phyloP scores from a whole-genome alignment of 2,113 vertebrate genomes.

The Paramisgurnus dabryanus region DNA sequence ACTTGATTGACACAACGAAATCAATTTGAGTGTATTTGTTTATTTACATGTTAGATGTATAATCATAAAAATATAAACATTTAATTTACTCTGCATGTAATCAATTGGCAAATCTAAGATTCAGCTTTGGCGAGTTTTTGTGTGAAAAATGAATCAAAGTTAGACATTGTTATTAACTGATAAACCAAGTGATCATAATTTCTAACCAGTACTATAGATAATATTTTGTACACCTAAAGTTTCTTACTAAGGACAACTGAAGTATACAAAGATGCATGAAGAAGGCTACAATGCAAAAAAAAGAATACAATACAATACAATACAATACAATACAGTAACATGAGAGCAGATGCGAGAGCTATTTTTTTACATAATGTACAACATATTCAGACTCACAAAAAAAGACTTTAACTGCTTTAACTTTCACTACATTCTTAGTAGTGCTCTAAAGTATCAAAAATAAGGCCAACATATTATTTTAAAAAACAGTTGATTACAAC shows the following conservation, averaged over 20 bases:
- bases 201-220: background rate
- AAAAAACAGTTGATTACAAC: background rate
- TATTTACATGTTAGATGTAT: slow-evolving; percentile 80
- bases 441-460: slow-evolving; percentile 63
- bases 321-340: slow-evolving; percentile 60
- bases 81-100: slow-evolving; percentile 64
- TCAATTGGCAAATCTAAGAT: slow-evolving; percentile 52
- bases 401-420: slow-evolving; percentile 66
- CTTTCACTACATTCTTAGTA: slow-evolving; percentile 64
- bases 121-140: background rate
- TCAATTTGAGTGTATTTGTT: slow-evolving; percentile 58
- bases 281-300: slow-evolving; percentile 43
- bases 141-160: too few species aligned
- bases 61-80: slow-evolving; percentile 76
- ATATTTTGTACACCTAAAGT: slow-evolving; percentile 1
- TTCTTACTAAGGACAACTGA: slow-evolving; percentile 11
- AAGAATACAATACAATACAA: slow-evolving; percentile 59
- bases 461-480: slow-evolving; percentile 54
- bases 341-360: slow-evolving; percentile 50
- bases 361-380: slow-evolving; percentile 81
- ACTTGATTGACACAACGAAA: background rate
- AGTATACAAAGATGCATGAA: slow-evolving; percentile 42
- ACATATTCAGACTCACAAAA: slow-evolving; percentile 60
- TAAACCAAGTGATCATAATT: background rate
- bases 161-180: too few species aligned